Base-by-base conservation (phyloP, 2,797 vertebrate genomes). In the Echiichthys vipera region DNA sequence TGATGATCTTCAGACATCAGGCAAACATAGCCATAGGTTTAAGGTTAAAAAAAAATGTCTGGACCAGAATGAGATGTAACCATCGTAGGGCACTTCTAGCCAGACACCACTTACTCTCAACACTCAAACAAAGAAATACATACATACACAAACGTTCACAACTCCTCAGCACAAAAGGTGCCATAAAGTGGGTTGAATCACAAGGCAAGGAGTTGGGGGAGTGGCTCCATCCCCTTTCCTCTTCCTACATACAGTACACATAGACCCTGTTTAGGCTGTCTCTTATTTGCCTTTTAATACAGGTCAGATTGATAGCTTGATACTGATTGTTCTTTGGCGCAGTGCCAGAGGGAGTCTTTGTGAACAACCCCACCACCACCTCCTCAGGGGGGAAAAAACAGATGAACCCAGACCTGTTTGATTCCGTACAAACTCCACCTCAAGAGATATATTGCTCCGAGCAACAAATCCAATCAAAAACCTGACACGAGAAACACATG, bases 341-440 rank as follows among this genome's bases (percentile, higher is more conserved):
- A 73, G 43, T 68, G 72, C 88, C 84, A 86, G 39, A 29, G 55
- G 65, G 47, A 78, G 25, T 74, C 68, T 84, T 74, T 88, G 65
- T 70, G 65, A 83, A 74, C 67, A 81, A 59, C 50, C 46, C 43
- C 25, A 71, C 59, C 47, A 65, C 53, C 53, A 37, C 53, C 36
- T 78, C 81, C 71, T 65, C 10, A 18, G 80, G 79, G 81, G 87
- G 51, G 15, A 5, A 77, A 56, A 77, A 56, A 55, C 65, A 85
- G 74, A 85, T 79, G 39, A 83, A 78, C 75, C 81, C 27, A 84
- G 80, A 92, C 92, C 88, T 90, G 87, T 91, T 88, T 87, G 85
- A 89, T 83, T 91, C 84, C 77, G 65, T n/a, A 74, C 46, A 72
- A 84, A 80, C 66, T 89, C 87, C 68, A 67, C 77, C 84, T 80